A percentile compares a stretch with the other conserved stretches of the same genome.
These are phyloP conservation scores for Poeciliopsis paucimaculata DNA, from an alignment of 2,797 vertebrate species.

Conservation along the genomic window DNA sequence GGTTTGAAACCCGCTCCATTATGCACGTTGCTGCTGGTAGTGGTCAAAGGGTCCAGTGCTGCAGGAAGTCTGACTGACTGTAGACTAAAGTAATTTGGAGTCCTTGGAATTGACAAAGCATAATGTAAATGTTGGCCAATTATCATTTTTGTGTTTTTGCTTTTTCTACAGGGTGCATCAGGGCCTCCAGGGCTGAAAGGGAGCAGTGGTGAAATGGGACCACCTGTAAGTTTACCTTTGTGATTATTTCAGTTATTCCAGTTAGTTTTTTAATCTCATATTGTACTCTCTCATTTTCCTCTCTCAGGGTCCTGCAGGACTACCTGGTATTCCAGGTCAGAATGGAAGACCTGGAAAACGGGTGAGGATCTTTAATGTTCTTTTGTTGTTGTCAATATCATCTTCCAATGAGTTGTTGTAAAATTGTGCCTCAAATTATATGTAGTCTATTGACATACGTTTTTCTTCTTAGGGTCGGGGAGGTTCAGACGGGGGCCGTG, in stretches of 20 bases:
- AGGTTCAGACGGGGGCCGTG: slow-evolving; percentile 90
- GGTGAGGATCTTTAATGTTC: slow-evolving; percentile 74
- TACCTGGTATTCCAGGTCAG: slow-evolving; percentile 84
- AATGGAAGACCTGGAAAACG: slow-evolving; percentile 89
- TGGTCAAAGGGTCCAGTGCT: not conserved
- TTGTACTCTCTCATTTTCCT: slow-evolving; percentile 1
- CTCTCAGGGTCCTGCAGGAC: slow-evolving; percentile 87
- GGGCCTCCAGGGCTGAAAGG: slow-evolving; percentile 91
- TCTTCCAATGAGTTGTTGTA: not conserved
- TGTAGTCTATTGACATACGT: slow-evolving; percentile 5
- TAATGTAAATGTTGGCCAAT: not conserved
- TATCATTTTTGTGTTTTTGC: not conserved
- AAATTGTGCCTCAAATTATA: not conserved
- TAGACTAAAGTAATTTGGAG: not conserved
- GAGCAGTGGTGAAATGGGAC: slow-evolving; percentile 85
- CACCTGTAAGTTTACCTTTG: slow-evolving; percentile 79
- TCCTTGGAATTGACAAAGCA: not conserved
- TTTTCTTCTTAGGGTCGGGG: slow-evolving; percentile 84
- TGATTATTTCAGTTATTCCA: slow-evolving; percentile 11
- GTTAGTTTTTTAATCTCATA: not conserved
- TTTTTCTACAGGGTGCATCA: slow-evolving; percentile 80
- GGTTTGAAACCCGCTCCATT: no score
- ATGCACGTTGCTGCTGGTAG: not conserved
- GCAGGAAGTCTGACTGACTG: not conserved
- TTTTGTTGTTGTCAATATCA: not conserved